Percentiles rank a stretch among this genome's conserved stretches.
Conservation (phyloP, 2,797 vertebrate species). For the Poeciliopsis turneri region DNA sequence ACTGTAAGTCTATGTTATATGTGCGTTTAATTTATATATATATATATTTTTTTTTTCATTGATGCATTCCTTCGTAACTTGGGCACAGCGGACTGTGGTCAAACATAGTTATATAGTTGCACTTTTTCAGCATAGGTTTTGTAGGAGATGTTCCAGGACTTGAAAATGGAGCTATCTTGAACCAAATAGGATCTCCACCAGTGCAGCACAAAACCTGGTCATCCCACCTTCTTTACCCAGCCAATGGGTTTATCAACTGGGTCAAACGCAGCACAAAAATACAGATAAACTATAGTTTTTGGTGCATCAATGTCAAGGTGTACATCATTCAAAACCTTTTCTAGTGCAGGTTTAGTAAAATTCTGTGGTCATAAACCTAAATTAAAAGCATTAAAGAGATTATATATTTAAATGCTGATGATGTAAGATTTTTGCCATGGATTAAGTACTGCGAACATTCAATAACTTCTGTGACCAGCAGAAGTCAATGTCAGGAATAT, state of each 20-base stretch:
- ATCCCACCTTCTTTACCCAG: neutral
- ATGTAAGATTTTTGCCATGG: conserved; percentile 64
- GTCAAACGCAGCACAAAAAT: neutral
- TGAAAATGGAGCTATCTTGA: neutral
- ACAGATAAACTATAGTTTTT: neutral
- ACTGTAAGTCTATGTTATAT: no score
- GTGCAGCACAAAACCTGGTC: neutral
- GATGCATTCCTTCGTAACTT: neutral
- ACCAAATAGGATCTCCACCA: neutral
- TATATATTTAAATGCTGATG: conserved; percentile 11
- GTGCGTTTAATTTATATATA: no score
- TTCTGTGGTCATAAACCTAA: neutral
- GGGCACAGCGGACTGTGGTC: neutral
- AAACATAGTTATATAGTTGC: neutral
- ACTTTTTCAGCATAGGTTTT: neutral
- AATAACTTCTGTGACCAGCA: conserved; percentile 52
- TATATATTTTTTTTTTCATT: neutral
- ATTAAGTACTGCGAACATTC: conserved; percentile 63
- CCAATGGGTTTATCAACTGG: neutral
- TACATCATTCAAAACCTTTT: neutral
- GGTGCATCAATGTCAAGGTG: neutral
- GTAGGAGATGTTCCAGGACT: neutral
- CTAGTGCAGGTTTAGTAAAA: neutral
- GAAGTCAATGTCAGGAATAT: conserved; percentile 32
- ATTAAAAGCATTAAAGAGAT: neutral